Evolutionary conservation across 2,113 vertebrate species (phyloP).

Genomic region (Tragelaphus buxtoni): DNA sequence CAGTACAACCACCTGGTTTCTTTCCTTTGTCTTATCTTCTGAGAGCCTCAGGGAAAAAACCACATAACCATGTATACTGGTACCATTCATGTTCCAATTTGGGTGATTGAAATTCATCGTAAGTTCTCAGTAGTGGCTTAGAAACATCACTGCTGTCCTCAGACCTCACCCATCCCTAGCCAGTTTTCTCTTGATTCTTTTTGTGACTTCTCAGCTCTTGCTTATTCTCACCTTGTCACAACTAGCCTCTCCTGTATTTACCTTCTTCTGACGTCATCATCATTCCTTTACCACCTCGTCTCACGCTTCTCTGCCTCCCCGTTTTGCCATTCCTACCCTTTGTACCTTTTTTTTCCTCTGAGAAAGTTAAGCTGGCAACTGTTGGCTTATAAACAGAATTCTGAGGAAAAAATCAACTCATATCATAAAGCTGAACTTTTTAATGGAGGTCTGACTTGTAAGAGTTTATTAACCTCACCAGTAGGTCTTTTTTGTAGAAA

Average conservation of each 20-base stretch:
- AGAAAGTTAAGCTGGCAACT: background rate
- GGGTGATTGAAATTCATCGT: background rate
- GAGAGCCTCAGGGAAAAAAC: background rate
- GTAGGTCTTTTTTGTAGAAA: background rate
- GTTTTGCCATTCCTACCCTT: background rate
- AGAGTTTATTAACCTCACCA: background rate
- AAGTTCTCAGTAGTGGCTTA: background rate
- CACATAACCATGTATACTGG: background rate
- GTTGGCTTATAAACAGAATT: background rate
- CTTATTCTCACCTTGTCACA: background rate
- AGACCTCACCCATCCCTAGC: background rate
- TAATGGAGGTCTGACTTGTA: background rate
- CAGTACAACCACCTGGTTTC: background rate
- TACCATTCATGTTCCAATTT: background rate
- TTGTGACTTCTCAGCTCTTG: background rate
- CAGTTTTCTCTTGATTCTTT: background rate
- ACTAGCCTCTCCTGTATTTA: background rate
- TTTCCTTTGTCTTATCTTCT: background rate
- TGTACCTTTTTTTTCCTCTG: background rate
- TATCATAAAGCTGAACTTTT: background rate
- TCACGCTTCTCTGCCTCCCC: background rate
- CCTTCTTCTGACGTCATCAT: background rate
- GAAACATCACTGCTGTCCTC: background rate
- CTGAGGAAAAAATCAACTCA: background rate
- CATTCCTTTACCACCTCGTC: background rate